phyloP scores from a whole-genome alignment of 64 coral and sea anemone species.

The Porites lutea region DNA sequence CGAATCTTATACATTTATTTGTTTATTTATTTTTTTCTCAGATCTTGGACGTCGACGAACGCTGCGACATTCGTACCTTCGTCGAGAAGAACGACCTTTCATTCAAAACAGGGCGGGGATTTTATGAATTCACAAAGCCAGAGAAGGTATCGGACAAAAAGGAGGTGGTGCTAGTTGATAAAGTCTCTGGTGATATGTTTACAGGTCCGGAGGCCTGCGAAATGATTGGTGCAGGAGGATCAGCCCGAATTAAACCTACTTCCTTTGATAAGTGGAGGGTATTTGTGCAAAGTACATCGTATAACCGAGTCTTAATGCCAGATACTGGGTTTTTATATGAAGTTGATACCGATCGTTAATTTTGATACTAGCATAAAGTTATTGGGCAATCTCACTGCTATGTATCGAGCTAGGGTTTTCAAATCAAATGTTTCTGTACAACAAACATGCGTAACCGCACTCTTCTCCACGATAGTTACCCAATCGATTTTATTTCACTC shows the following conservation, averaged over 20 bases:
- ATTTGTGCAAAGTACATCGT: constrained; percentile 98
- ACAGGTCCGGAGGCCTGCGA: constrained; percentile 84
- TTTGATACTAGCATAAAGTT: no score
- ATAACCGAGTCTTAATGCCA: constrained; percentile 96
- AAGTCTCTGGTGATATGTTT: constrained; percentile 93
- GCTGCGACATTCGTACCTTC: constrained; percentile 92
- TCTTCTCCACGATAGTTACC: no score
- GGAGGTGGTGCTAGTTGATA: constrained; percentile 93
- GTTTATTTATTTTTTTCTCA: not conserved
- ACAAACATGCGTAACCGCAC: no score
- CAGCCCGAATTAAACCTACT: constrained; percentile 71
- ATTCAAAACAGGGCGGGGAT: constrained; percentile 94
- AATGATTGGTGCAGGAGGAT: constrained; percentile 92
- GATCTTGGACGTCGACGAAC: constrained; percentile 91
- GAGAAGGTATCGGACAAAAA: constrained; percentile 99
- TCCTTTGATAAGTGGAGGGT: constrained; percentile 94
- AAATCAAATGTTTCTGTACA: no score
- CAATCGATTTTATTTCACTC: no score
- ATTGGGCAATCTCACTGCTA: no score
- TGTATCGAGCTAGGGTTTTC: no score
- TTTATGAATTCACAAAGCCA: constrained; percentile 98
- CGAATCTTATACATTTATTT: not conserved
- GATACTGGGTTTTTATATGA: constrained; percentile 93
- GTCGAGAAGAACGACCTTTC: constrained; percentile 85
- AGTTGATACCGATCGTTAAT: constrained; percentile 83